Base-by-base conservation (phyloP, 2,113 vertebrate species). In the Cervus canadensis region DNA sequence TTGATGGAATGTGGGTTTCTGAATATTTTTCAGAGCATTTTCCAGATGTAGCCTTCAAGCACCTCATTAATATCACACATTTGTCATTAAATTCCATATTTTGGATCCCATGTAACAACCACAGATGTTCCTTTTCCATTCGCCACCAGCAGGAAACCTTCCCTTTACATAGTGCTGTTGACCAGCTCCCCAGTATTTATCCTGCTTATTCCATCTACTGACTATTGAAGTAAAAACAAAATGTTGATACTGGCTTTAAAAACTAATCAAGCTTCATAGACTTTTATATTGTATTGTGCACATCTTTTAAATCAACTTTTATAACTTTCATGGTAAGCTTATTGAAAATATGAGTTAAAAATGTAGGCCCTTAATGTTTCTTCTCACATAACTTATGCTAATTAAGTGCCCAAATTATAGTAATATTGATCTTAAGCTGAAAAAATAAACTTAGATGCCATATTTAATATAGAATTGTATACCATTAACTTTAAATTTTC, bases 1-100 rank as follows among this genome's bases (percentile, higher is more conserved):
- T 93, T 93, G 91, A 92, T 97, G 86, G 62, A 94, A 93, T 4
- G 23, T 90, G 96, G 86, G 89, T 79, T 96, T 96, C 56, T 95
- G 81, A 88, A 45, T 95, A 87, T 93, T 97, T 95, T 87, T 96
- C 89, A 87, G 94, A 87, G 78, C 48, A 83, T 57, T 93, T 95
- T 89, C 95, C 89, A 96, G 76, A 87, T 71, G 74, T 67, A 96
- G 91, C 59, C 45, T 91, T 57, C 85, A 30, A 54, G 45, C 54
- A 56, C 43, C 33, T 96, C 91, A 92, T 96, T 96, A 95, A 90
- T 76, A 60, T 71, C 76, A 92, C 60, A 54, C 26, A 95, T 67
- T 96, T 95, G 50, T 96, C 78, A 71, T 74, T 94, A 94, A 91
- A 45, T 52, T 89, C 86, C 36, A 11, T 95, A 52, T 60, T 97